A percentile compares a stretch with the other conserved stretches of the same genome.
phyloP scores from a whole-genome alignment of 2,797 vertebrate species.

The Hydrophis major region DNA sequence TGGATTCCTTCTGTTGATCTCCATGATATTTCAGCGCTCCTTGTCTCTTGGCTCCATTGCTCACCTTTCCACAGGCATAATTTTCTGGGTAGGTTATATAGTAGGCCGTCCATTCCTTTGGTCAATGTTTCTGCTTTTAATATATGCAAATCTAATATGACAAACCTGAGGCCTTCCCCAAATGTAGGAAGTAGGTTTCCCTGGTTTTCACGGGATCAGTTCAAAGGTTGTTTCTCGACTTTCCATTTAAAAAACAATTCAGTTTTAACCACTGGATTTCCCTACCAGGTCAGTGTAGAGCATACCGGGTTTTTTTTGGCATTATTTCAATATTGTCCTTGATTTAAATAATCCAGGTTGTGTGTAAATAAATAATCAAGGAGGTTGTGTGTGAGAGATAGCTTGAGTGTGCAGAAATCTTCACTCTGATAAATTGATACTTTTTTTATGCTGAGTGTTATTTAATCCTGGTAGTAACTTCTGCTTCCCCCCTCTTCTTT shows the following conservation, averaged over 20 bases:
- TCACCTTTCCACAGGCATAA: neutral
- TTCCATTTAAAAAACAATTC: neutral
- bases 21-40: neutral
- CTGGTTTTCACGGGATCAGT: neutral
- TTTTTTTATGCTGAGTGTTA: neutral
- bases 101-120: neutral
- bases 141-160: neutral
- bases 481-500: constrained; percentile 3
- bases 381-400: too few species aligned
- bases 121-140: too few species aligned
- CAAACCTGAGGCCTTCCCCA: neutral
- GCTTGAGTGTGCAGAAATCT: neutral
- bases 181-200: neutral
- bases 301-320: too few species aligned
- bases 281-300: neutral
- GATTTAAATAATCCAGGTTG: neutral
- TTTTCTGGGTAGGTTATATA: neutral
- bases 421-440: neutral
- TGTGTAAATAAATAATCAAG: too few species aligned
- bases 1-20: neutral
- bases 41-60: neutral
- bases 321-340: neutral
- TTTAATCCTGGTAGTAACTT: neutral
- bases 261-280: neutral
- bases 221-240: neutral